Conservation (phyloP, 2,113 vertebrate species). For the Etheostoma cragini region DNA sequence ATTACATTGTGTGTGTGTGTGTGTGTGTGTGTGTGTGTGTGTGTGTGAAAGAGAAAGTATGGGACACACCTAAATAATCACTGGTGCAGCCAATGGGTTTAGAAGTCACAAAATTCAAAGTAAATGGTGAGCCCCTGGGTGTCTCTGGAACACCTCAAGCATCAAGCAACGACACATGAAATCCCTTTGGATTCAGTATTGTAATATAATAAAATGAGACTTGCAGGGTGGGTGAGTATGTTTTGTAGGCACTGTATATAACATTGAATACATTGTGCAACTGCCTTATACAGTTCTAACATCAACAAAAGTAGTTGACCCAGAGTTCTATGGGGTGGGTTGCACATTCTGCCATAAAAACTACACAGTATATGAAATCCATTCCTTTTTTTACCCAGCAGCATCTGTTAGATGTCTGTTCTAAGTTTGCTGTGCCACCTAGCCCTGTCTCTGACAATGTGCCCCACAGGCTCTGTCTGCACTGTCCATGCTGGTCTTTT, state of each 20-base stretch:
- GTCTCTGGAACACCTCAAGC: background rate
- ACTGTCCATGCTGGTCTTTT: background rate
- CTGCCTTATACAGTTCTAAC: too few species aligned
- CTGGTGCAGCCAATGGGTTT: background rate
- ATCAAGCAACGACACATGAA: background rate
- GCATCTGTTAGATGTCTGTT: background rate
- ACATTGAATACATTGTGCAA: too few species aligned
- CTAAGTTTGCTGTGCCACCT: background rate
- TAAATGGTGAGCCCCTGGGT: background rate
- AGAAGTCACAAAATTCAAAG: background rate
- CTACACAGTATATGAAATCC: background rate
- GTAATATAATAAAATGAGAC: background rate
- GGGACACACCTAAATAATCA: background rate
- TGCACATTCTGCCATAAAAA: too few species aligned
- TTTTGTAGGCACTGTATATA: too few species aligned
- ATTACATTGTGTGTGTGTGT: background rate
- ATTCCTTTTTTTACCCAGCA: background rate
- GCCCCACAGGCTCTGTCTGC: conserved; percentile 13
- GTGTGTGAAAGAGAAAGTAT: too few species aligned
- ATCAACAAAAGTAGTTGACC: background rate
- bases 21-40: too few species aligned
- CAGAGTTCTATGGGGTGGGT: background rate
- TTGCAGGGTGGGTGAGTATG: background rate
- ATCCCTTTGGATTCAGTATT: background rate
- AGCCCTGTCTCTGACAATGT: background rate